phyloP scores from a whole-genome alignment of 2,888 invertebrate genomes.

The Siphlonurus alternatus region DNA sequence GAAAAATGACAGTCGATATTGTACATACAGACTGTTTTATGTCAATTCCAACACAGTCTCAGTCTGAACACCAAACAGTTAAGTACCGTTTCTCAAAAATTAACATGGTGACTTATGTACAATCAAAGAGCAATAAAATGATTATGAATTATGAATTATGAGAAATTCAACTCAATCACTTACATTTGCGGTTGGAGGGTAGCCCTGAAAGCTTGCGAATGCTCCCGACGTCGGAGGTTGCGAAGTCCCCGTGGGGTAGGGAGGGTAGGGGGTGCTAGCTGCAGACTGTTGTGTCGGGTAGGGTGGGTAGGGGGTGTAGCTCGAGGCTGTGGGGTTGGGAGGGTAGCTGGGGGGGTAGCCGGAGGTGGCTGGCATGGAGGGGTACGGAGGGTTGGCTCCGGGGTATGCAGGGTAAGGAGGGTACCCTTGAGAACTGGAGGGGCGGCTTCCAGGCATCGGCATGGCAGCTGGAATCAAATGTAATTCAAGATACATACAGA shows the following conservation, averaged over 20 bases:
- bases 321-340: slow-evolving; percentile 16
- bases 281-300: slow-evolving; percentile 31
- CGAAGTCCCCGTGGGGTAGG: slow-evolving; percentile 31
- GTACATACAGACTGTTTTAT: too few relatives aligned
- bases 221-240: slow-evolving; percentile 22
- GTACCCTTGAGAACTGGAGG: slow-evolving; percentile 17
- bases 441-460: slow-evolving; percentile 24
- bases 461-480: slow-evolving; percentile 24
- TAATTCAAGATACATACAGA: background rate
- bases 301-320: slow-evolving; percentile 34
- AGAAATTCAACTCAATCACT: background rate
- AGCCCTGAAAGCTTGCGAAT: slow-evolving; percentile 23
- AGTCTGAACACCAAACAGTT: too few relatives aligned
- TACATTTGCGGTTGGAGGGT: slow-evolving; percentile 15
- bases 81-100: too few relatives aligned
- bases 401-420: slow-evolving; percentile 21
- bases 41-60: too few relatives aligned
- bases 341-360: slow-evolving; percentile 18
- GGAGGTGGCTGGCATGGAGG: slow-evolving; percentile 12
- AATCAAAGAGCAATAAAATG: too few relatives aligned
- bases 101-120: too few relatives aligned
- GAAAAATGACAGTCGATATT: too few relatives aligned
- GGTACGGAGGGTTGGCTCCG: background rate
- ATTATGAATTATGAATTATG: too few relatives aligned
- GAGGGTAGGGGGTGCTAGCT: slow-evolving; percentile 24